Percentiles rank a stretch among this genome's conserved stretches.
Conservation (phyloP, 1,140 invertebrate species). For the Hyposmocoma kahamanoa region DNA sequence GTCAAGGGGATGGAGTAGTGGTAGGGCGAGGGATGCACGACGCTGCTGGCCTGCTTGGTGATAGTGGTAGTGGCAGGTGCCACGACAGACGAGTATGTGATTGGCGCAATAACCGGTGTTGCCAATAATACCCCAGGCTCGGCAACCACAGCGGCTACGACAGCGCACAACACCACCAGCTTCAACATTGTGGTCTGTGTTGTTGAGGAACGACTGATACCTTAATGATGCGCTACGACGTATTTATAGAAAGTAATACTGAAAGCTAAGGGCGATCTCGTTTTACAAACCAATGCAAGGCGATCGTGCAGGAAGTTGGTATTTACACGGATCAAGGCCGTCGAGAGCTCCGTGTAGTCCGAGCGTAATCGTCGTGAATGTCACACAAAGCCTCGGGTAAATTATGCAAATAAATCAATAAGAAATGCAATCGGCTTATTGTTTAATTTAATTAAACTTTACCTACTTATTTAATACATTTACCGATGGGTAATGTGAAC, state of each 20-base stretch:
- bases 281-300: conserved; percentile 61
- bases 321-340: conserved; percentile 54
- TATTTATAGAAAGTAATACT: conserved; percentile 60
- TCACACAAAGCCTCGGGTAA: background rate
- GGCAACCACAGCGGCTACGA: conserved; percentile 66
- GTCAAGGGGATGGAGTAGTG: conserved; percentile 28
- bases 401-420: background rate
- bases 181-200: conserved; percentile 74
- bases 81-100: conserved; percentile 54
- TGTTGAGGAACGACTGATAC: conserved; percentile 57
- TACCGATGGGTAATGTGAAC: too few species aligned
- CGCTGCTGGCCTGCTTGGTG: conserved; percentile 51
- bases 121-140: conserved; percentile 31
- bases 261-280: conserved; percentile 53
- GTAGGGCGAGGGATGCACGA: conserved; percentile 52
- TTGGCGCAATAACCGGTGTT: conserved; percentile 31
- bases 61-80: conserved; percentile 47
- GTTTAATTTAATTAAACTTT: too few species aligned
- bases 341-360: conserved; percentile 42
- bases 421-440: too few species aligned
- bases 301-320: conserved; percentile 54
- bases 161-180: conserved; percentile 75
- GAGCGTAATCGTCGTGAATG: conserved; percentile 31
- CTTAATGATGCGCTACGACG: conserved; percentile 26
- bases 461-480: too few species aligned